Evolutionary conservation across 2,888 invertebrate genomes (phyloP).

Genomic region (Leptinotarsa rubiginosa): DNA sequence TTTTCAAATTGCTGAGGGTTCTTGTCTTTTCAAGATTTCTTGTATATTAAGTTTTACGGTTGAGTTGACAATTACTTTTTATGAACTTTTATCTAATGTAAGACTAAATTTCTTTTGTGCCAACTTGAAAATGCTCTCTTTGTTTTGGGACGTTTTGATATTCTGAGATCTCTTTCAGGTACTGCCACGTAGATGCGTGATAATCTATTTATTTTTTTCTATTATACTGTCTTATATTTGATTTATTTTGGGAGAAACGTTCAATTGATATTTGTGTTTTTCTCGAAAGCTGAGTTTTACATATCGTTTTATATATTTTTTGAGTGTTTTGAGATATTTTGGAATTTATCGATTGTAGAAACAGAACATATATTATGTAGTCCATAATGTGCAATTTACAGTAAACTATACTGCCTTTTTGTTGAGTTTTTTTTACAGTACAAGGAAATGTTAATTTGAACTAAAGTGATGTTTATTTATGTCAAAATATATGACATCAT

Average conservation of each 20-base stretch:
- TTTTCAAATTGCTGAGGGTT: too few relatives aligned
- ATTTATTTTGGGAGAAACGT: background rate
- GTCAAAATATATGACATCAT: too few relatives aligned
- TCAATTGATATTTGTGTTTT: slow-evolving; percentile 2
- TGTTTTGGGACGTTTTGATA: background rate
- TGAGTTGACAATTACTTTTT: background rate
- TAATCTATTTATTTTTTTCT: slow-evolving; percentile 16
- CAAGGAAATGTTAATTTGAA: too few relatives aligned
- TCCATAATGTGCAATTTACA: slow-evolving; percentile 45
- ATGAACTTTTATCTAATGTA: background rate
- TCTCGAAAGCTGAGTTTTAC: background rate
- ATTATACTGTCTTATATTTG: slow-evolving; percentile 13
- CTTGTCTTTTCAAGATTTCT: background rate
- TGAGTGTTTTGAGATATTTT: slow-evolving; percentile 11
- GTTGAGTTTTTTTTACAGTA: slow-evolving; percentile 8
- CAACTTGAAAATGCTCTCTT: slow-evolving; percentile 15
- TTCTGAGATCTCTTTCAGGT: slow-evolving; percentile 6
- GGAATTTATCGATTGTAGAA: slow-evolving; percentile 12
- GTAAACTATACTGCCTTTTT: slow-evolving; percentile 31
- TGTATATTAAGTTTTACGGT: background rate
- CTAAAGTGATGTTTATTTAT: too few relatives aligned
- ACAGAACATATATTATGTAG: slow-evolving; percentile 36
- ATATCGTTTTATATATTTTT: slow-evolving; percentile 20
- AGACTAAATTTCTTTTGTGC: background rate
- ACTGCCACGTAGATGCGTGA: slow-evolving; percentile 24